Conservation (phyloP, 2,888 invertebrate genomes). For the Lamproptera curius region DNA sequence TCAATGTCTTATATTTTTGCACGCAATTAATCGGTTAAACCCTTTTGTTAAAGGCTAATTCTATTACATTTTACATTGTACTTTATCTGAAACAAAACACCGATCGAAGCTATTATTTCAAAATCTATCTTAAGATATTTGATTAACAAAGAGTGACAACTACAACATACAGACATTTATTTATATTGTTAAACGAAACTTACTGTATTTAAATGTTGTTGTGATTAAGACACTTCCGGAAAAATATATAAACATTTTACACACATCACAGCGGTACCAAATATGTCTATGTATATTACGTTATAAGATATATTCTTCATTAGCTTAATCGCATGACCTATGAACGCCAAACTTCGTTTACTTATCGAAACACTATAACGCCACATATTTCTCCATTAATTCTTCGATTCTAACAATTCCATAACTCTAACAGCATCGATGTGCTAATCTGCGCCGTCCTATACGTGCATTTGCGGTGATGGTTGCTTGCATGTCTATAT, state of each 20-base stretch:
- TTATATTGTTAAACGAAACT: too few species aligned
- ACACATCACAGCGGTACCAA: too few species aligned
- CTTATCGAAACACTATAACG: constrained; percentile 3
- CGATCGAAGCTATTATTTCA: too few species aligned
- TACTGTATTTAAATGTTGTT: too few species aligned
- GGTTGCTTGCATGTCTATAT: constrained; percentile 19
- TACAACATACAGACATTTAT: too few species aligned
- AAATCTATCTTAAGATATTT: too few species aligned
- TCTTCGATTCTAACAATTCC: not conserved
- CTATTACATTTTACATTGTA: too few species aligned
- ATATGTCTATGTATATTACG: not conserved
- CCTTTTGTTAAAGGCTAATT: too few species aligned
- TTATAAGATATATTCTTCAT: not conserved
- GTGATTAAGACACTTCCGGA: too few species aligned
- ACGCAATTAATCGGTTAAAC: not conserved
- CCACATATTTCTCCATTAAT: constrained; percentile 1
- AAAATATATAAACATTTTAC: too few species aligned
- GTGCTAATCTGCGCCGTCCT: constrained; percentile 10
- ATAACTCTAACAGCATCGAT: constrained; percentile 6
- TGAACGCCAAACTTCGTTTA: not conserved
- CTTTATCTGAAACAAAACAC: too few species aligned
- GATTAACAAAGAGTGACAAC: too few species aligned
- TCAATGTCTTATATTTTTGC: not conserved
- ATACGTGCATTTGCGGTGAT: constrained; percentile 12
- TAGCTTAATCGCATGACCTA: constrained; percentile 8